A percentile compares a stretch with the other conserved stretches of the same genome.
phyloP scores from a whole-genome alignment of 2,113 vertebrate species.

The Corythaixoides concolor region DNA sequence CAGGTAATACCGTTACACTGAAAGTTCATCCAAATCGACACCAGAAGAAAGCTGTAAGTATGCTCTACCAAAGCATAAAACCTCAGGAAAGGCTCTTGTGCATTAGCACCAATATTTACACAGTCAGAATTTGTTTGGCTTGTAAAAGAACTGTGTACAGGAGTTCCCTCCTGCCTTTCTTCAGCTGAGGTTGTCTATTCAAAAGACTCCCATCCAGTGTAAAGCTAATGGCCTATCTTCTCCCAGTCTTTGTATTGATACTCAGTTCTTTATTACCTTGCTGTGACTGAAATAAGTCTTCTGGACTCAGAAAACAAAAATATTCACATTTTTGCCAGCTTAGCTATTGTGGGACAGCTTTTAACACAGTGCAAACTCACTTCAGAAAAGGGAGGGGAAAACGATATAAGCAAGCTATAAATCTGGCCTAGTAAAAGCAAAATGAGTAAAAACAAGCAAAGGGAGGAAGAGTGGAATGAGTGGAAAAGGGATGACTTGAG shows the following conservation, averaged over 20 bases:
- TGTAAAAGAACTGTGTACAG: neutral
- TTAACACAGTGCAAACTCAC: neutral
- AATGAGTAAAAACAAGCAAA: neutral
- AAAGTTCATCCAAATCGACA: neutral
- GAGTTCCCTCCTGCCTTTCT: neutral
- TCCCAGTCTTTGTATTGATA: neutral
- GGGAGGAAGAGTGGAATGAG: neutral
- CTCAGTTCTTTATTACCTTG: neutral
- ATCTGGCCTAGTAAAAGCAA: neutral
- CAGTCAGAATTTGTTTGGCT: neutral
- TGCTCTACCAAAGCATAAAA: neutral
- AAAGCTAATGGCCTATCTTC: neutral
- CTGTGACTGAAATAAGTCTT: neutral
- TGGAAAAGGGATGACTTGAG: neutral
- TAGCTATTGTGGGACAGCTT: neutral
- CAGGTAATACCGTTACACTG: neutral
- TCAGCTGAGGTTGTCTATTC: neutral
- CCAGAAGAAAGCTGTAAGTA: neutral
- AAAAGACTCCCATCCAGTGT: neutral
- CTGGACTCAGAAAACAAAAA: neutral
- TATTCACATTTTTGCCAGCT: neutral
- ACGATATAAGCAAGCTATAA: neutral
- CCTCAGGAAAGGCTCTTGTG: neutral
- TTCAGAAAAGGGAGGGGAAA: neutral
- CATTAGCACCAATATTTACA: neutral